Conservation (phyloP, 2,888 invertebrate species). For the Microctonus aethiopoides region DNA sequence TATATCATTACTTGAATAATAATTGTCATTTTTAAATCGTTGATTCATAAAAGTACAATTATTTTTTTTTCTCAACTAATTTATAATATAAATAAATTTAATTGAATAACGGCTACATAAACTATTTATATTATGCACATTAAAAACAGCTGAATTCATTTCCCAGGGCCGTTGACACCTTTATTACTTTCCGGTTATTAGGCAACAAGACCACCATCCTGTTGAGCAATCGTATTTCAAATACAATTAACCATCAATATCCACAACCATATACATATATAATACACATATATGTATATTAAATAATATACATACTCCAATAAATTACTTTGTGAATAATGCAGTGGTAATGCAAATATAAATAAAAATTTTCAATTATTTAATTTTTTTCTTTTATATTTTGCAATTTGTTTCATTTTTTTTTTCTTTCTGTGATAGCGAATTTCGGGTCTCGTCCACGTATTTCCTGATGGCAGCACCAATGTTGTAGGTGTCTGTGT, state of each 20-base stretch:
- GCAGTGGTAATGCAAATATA: neutral
- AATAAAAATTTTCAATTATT: neutral
- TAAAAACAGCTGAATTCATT: neutral
- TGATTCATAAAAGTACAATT: neutral
- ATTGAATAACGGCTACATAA: neutral
- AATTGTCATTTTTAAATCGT: no score
- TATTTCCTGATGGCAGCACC: conserved; percentile 51
- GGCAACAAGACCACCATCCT: neutral
- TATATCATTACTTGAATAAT: no score
- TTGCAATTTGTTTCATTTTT: neutral
- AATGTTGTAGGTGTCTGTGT: conserved; percentile 24
- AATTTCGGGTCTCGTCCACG: conserved; percentile 53
- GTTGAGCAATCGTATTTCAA: neutral
- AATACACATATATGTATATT: neutral
- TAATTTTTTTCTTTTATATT: neutral
- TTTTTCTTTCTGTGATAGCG: conserved; percentile 8
- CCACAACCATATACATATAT: no score
- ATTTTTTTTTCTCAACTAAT: neutral
- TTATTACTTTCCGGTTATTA: conserved; percentile 8
- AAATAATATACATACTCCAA: neutral
- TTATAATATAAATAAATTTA: conserved; percentile 22
- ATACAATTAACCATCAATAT: no score
- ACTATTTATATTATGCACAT: neutral
- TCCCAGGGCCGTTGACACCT: neutral
- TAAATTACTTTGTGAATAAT: neutral